Evolutionary conservation across 2,113 vertebrate species (phyloP).

Genomic region (Brachyhypopomus occidentalis): DNA sequence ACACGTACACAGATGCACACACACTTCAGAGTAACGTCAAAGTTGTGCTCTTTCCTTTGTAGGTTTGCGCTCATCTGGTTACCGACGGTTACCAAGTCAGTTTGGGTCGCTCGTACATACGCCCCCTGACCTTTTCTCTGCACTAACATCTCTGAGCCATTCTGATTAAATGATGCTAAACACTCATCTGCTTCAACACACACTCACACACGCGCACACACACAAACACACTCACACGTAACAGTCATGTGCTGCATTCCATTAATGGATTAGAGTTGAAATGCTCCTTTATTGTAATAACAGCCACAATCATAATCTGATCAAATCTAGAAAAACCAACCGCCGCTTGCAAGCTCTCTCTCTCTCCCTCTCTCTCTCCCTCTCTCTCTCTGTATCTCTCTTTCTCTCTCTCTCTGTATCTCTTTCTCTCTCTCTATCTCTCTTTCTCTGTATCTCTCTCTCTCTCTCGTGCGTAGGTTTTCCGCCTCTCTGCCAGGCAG

Average conservation of each 20-base stretch:
- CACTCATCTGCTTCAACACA: neutral
- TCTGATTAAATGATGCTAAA: neutral
- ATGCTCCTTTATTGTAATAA: neutral
- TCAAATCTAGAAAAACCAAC: neutral
- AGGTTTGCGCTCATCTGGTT: conserved; percentile 86
- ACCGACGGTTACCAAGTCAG: conserved; percentile 91
- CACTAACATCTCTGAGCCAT: neutral
- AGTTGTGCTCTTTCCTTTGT: conserved; percentile 34
- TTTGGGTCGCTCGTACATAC: conserved; percentile 54
- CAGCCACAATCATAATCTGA: neutral
- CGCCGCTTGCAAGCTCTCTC: neutral
- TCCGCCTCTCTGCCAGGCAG: neutral
- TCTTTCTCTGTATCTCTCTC: neutral
- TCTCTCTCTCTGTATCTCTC: neutral
- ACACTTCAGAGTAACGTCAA: neutral
- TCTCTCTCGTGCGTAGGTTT: neutral
- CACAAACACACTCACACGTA: neutral
- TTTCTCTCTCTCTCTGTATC: neutral
- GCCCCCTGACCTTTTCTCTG: neutral
- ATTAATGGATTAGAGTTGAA: neutral
- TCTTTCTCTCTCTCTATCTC: neutral
- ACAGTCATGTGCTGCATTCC: neutral
- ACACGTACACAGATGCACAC: neutral
- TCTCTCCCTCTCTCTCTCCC: conserved; percentile 1
- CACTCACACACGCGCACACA: neutral